phyloP scores from a whole-genome alignment of 2,797 vertebrate species.

The Diplodus puntazzo region DNA sequence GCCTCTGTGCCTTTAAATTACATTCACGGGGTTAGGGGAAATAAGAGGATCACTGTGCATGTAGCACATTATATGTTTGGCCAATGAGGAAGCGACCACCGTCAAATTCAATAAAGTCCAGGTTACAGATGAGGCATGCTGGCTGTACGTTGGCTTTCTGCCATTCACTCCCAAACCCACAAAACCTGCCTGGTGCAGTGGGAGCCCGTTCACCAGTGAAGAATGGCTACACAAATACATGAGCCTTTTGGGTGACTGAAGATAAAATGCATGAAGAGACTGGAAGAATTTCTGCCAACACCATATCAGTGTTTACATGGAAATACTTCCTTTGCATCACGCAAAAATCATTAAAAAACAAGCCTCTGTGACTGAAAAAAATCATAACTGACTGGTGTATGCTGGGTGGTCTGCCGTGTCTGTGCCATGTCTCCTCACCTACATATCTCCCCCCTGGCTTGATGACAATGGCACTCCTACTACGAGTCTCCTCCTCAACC shows the following conservation, averaged over 20 bases:
- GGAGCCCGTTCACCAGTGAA: constrained; percentile 44
- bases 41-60: constrained; percentile 23
- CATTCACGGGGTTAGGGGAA: constrained; percentile 6
- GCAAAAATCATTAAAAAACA: background rate
- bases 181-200: constrained; percentile 44
- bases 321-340: constrained; percentile 1
- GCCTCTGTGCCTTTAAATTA: constrained; percentile 42
- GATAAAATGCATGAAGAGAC: background rate
- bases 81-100: constrained; percentile 29
- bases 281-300: background rate
- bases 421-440: constrained; percentile 84
- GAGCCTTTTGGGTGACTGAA: constrained; percentile 24
- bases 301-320: background rate
- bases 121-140: constrained; percentile 44
- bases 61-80: constrained; percentile 14
- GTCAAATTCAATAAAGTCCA: constrained; percentile 49
- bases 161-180: constrained; percentile 44
- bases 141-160: constrained; percentile 38
- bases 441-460: constrained; percentile 94
- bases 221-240: constrained; percentile 37
- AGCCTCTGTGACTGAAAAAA: constrained; percentile 2
- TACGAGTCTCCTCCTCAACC: constrained; percentile 97
- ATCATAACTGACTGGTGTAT: background rate
- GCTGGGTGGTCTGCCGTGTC: background rate
- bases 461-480: constrained; percentile 95